Evolutionary conservation across 2,113 vertebrate genomes (phyloP), one percentile per base, ranked within the genome.

Genomic region (Toxotes chatareus): DNA sequence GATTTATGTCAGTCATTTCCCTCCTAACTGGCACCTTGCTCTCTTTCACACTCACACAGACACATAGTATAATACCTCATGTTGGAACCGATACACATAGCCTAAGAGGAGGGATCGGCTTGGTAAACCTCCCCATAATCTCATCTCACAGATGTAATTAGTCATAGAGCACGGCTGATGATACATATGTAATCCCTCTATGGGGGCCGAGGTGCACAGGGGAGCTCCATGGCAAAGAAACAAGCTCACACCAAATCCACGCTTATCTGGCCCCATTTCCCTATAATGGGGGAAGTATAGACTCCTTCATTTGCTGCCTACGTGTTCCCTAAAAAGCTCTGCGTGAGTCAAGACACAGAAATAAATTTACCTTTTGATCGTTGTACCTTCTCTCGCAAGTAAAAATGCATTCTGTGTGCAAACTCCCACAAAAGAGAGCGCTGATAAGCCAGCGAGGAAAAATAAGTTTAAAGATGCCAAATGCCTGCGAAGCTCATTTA

Each of bases 91-190:
- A 90, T 85, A 89, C 93, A 92, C 85, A 91, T 89, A 84, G 90
- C 93, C 93, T 88, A 86, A 91, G 90, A 92, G 91, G 90, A 91
- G 89, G 92, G 93, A 90, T 93, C 69, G 90, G 81, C 88, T 92
- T 89, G 91, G 92, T 93, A 93, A 94, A 93, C 91, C 93, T 90
- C 91, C 88, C 81, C 67, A 89, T 94, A 94, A 94, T 95, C 94
- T 94, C 93, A 93, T 94, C 94, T 94, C 93, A 93, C 93, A 94
- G 93, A 93, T 94, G 92, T 94, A 94, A 94, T 94, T 94, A 94
- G 94, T 95, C 93, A 94, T 93, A 94, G 91, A 92, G 94, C 89
- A 94, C 80, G 89, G 91, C 86, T 93, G 91, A 94, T 93, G 92
- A 94, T 92, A 93, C 94, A 94, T 92, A 89, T 94, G 93, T 94